Evolutionary conservation across 1,140 invertebrate genomes (phyloP).

Genomic region (Drosophila pseudoobscura): DNA sequence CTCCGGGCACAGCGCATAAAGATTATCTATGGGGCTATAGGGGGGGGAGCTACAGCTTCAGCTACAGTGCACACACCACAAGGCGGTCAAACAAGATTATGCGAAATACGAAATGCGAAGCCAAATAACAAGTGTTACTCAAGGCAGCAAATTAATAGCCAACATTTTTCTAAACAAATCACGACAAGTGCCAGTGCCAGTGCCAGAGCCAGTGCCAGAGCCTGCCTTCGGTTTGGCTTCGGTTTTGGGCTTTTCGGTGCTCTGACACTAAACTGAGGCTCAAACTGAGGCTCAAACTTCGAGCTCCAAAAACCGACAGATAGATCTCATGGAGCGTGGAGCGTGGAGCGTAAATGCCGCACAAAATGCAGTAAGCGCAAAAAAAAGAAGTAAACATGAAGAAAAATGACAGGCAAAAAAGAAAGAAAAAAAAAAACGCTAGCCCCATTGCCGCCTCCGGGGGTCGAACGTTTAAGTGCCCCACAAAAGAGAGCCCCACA

Average conservation of each 20-base stretch:
- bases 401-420: conserved; percentile 40
- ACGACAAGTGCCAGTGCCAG: conserved; percentile 47
- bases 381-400: conserved; percentile 45
- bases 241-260: conserved; percentile 18
- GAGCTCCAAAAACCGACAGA: conserved; percentile 27
- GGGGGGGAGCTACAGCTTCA: neutral
- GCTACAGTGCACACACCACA: conserved; percentile 34
- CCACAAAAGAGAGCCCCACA: no score
- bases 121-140: conserved; percentile 67
- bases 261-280: conserved; percentile 28
- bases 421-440: conserved; percentile 18
- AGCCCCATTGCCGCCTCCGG: conserved; percentile 26
- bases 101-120: conserved; percentile 52
- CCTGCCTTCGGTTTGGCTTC: conserved; percentile 1
- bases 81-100: conserved; percentile 62
- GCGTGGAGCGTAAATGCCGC: conserved; percentile 35
- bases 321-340: conserved; percentile 25
- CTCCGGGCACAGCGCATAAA: conserved; percentile 19
- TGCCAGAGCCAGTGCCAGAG: no score
- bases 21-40: conserved; percentile 47
- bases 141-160: conserved; percentile 67
- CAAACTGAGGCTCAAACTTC: conserved; percentile 3
- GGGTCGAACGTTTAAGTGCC: conserved; percentile 18
- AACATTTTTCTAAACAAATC: conserved; percentile 68
- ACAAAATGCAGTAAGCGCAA: conserved; percentile 47